Conservation (phyloP, 2,113 vertebrate species). For the Larimichthys crocea region DNA sequence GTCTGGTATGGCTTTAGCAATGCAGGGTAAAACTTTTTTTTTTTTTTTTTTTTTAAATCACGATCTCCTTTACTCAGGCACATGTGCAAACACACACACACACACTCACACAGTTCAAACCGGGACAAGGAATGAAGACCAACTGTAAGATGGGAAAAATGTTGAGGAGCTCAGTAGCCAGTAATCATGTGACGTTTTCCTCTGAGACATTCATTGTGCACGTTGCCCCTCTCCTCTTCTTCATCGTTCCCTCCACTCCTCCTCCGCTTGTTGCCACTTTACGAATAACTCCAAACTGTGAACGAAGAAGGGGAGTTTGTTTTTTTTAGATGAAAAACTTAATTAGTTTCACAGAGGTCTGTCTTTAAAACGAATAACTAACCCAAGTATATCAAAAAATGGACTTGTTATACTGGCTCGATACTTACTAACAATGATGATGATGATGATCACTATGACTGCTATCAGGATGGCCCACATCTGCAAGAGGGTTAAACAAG, state of each 20-base stretch:
- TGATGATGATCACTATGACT: constrained; percentile 88
- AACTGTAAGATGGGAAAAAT: constrained; percentile 26
- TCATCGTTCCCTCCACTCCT: constrained; percentile 48
- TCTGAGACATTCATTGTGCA: constrained; percentile 41
- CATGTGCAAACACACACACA: neutral
- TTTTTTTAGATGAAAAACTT: neutral
- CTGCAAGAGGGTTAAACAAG: constrained; percentile 75
- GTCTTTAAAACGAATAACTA: neutral
- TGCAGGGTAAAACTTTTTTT: constrained; percentile 21
- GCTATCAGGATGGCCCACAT: constrained; percentile 97
- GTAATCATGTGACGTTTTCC: constrained; percentile 47
- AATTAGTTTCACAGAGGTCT: neutral
- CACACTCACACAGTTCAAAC: constrained; percentile 33
- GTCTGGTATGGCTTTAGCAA: neutral
- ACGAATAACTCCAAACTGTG: constrained; percentile 79
- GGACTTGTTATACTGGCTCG: neutral
- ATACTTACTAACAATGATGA: constrained; percentile 95
- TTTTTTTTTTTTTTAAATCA: constrained; percentile 9
- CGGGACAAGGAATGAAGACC: constrained; percentile 68
- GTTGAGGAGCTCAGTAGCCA: constrained; percentile 57
- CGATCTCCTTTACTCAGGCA: constrained; percentile 21
- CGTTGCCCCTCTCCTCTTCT: constrained; percentile 52
- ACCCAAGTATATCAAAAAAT: neutral
- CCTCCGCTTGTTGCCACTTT: constrained; percentile 35
- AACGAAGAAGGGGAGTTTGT: neutral